Evolutionary conservation across 2,797 vertebrate genomes (phyloP).

Genomic region (Cichlasoma orientale): DNA sequence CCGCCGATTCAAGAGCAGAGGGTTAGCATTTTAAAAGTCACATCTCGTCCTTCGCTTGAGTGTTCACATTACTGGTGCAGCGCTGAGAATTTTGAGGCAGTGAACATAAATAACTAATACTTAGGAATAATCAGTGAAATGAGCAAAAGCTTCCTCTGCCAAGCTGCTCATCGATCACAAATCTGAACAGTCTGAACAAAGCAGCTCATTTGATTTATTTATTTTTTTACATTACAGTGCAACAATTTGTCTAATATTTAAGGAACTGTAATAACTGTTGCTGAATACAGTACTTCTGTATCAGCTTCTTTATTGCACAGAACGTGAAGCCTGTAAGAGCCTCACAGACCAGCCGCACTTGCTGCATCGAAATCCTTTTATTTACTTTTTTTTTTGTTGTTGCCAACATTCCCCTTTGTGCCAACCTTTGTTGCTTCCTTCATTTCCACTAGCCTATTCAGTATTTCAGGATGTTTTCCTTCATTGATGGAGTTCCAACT

Average conservation of each 20-base stretch:
- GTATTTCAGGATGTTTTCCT: not conserved
- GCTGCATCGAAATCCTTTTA: constrained; percentile 31
- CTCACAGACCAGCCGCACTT: constrained; percentile 39
- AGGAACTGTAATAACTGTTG: constrained; percentile 38
- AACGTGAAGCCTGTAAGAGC: constrained; percentile 48
- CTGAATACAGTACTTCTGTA: constrained; percentile 36
- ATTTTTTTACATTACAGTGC: constrained; percentile 5
- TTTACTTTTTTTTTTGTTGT: not conserved
- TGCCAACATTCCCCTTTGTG: not conserved
- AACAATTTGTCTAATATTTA: constrained; percentile 10
- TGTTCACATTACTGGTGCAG: constrained; percentile 11
- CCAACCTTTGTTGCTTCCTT: not conserved
- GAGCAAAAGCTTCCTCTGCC: not conserved
- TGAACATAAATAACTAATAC: constrained; percentile 14
- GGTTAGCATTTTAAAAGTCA: constrained; percentile 19
- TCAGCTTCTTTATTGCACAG: constrained; percentile 71
- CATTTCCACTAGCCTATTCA: not conserved
- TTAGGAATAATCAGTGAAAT: not conserved
- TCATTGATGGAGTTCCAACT: not conserved
- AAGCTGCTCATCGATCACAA: constrained; percentile 9
- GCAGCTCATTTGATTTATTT: constrained; percentile 3
- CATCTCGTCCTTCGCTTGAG: constrained; percentile 18
- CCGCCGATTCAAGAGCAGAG: constrained; percentile 17
- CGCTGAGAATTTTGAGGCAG: constrained; percentile 13
- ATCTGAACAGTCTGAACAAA: constrained; percentile 11